phyloP scores from a whole-genome alignment of 1,140 invertebrate species.

The Drosophila nannoptera region DNA sequence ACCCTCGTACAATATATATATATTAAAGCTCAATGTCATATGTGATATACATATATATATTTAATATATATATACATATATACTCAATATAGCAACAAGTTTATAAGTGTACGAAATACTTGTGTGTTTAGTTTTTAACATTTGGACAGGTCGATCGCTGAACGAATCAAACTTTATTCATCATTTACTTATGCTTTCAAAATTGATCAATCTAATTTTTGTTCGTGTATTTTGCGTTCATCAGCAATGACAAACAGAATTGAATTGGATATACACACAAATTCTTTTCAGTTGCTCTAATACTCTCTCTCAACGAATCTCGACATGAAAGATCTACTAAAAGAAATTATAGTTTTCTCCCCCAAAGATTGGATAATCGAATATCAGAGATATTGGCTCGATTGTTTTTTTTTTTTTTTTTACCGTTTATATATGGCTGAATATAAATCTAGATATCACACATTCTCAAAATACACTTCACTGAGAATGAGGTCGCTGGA shows the following conservation, averaged over 20 bases:
- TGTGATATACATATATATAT: slow-evolving; percentile 33
- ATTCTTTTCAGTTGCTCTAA: background rate
- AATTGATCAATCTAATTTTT: slow-evolving; percentile 6
- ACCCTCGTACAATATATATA: slow-evolving; percentile 33
- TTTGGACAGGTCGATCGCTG: slow-evolving; percentile 12
- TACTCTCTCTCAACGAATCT: background rate
- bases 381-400: slow-evolving; percentile 25
- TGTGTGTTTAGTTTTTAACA: slow-evolving; percentile 35
- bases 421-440: slow-evolving; percentile 10
- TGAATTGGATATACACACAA: background rate
- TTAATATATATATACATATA: slow-evolving; percentile 18
- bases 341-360: slow-evolving; percentile 13
- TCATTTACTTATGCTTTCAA: slow-evolving; percentile 19
- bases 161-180: slow-evolving; percentile 20
- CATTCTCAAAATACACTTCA: slow-evolving; percentile 32
- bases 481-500: slow-evolving; percentile 29
- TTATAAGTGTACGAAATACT: slow-evolving; percentile 38
- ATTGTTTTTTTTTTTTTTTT: background rate
- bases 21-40: slow-evolving; percentile 60
- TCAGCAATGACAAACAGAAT: slow-evolving; percentile 2
- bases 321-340: slow-evolving; percentile 2
- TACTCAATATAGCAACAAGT: slow-evolving; percentile 29
- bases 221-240: background rate
- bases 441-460: slow-evolving; percentile 5
- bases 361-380: slow-evolving; percentile 10